These are phyloP conservation scores for Chelon auratus DNA, from an alignment of 2,797 vertebrate genomes.

Conservation along the genomic window DNA sequence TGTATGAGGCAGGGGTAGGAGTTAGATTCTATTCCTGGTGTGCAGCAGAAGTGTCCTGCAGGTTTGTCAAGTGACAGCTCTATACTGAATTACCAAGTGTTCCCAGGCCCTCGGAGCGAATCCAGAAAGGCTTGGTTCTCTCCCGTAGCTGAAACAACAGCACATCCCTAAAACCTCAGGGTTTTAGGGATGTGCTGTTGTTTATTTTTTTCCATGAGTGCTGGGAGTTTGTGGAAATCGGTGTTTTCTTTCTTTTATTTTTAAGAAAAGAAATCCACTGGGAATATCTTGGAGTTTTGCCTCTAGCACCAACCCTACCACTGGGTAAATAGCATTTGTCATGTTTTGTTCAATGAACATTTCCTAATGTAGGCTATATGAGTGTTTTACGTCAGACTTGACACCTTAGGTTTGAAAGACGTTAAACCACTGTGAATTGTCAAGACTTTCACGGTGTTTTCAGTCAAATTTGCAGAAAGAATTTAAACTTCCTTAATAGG, in stretches of 20 bases:
- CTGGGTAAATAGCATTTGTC: conserved; percentile 9
- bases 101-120: conserved; percentile 31
- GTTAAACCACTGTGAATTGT: background rate
- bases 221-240: conserved; percentile 37
- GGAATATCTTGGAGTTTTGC: conserved; percentile 48
- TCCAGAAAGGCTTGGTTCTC: conserved; percentile 20
- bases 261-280: conserved; percentile 24
- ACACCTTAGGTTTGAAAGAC: no score
- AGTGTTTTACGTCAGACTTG: background rate
- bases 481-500: background rate
- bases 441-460: background rate
- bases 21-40: conserved; percentile 47
- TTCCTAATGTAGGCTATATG: background rate
- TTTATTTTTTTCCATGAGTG: conserved; percentile 12
- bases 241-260: conserved; percentile 27
- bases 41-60: conserved; percentile 40
- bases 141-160: conserved; percentile 23
- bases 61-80: conserved; percentile 57
- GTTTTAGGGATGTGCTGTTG: background rate
- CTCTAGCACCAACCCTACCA: background rate
- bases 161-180: conserved; percentile 19
- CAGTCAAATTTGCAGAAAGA: background rate
- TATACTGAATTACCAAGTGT: conserved; percentile 53
- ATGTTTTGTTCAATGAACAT: background rate
- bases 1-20: conserved; percentile 37